Evolutionary conservation across 2,113 vertebrate species (phyloP).

Genomic region (Toxostoma redivivum): DNA sequence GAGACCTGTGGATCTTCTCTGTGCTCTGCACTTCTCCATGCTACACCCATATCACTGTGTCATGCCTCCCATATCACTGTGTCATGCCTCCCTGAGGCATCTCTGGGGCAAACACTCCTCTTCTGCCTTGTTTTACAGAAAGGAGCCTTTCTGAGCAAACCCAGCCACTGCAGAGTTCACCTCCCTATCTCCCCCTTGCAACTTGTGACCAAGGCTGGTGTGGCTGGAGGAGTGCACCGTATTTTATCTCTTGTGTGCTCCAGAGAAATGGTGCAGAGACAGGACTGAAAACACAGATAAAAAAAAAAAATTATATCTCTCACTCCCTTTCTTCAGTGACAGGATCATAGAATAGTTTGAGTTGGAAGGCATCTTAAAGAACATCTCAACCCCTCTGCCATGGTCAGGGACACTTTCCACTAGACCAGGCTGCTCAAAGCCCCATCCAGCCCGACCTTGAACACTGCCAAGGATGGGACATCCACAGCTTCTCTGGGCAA

Average conservation of each 20-base stretch:
- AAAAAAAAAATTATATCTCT: not conserved
- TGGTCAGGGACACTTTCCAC: not conserved
- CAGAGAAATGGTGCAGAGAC: not conserved
- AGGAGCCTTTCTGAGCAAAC: not conserved
- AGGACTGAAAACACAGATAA: not conserved
- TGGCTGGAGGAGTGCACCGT: not conserved
- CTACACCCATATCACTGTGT: fast-evolving
- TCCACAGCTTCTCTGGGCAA: not conserved
- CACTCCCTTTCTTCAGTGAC: not conserved
- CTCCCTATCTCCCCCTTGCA: not conserved
- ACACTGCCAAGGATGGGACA: not conserved
- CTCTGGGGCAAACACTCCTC: not conserved
- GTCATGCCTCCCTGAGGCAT: not conserved
- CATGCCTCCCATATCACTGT: no score
- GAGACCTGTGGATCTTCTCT: not conserved
- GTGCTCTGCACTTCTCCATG: not conserved
- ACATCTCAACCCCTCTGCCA: fast-evolving
- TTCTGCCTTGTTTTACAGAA: not conserved
- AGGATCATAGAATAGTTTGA: not conserved
- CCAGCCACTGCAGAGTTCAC: not conserved
- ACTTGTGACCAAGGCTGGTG: not conserved
- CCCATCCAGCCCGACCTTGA: not conserved
- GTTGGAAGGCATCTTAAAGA: not conserved
- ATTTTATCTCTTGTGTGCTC: not conserved
- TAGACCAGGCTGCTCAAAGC: not conserved